Conservation (phyloP, 2,888 invertebrate species). For the Andrena minutula region DNA sequence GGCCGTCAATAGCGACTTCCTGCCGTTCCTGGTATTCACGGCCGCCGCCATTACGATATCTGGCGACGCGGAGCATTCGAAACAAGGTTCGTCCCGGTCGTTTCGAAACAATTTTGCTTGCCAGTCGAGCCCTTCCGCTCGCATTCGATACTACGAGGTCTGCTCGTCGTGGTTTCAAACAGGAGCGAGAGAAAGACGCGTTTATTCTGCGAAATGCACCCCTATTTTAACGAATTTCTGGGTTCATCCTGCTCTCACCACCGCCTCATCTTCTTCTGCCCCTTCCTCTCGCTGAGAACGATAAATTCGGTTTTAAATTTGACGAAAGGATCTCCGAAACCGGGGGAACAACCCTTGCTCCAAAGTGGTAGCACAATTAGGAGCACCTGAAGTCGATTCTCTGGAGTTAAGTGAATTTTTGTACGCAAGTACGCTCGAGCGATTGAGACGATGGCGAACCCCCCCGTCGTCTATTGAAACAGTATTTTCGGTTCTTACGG, state of each 20-base stretch:
- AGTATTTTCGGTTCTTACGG: slow-evolving; percentile 50
- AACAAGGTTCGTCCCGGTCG: slow-evolving; percentile 56
- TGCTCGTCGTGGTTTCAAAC: slow-evolving; percentile 13
- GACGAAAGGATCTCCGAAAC: neutral
- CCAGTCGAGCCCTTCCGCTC: slow-evolving; percentile 50
- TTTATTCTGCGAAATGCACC: slow-evolving; percentile 49
- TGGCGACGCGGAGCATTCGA: slow-evolving; percentile 61
- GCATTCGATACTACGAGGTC: slow-evolving; percentile 60
- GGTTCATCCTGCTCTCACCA: slow-evolving; percentile 26
- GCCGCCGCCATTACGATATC: slow-evolving; percentile 75
- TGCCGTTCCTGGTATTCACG: slow-evolving; percentile 64
- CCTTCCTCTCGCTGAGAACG: neutral
- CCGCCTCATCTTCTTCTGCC: neutral
- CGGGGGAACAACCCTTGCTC: neutral
- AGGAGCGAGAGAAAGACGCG: neutral
- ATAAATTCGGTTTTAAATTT: slow-evolving; percentile 25
- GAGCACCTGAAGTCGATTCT: neutral
- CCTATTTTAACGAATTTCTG: slow-evolving; percentile 43
- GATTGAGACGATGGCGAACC: slow-evolving; percentile 15
- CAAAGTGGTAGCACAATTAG: neutral
- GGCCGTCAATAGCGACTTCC: slow-evolving; percentile 70
- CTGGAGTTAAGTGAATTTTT: neutral
- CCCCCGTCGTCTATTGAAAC: slow-evolving; percentile 5
- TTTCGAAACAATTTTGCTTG: slow-evolving; percentile 70
- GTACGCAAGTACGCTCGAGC: neutral